Percentiles rank a stretch among this genome's conserved stretches.
Conservation (phyloP, 2,888 invertebrate genomes). For the Agrotis exclamationis region DNA sequence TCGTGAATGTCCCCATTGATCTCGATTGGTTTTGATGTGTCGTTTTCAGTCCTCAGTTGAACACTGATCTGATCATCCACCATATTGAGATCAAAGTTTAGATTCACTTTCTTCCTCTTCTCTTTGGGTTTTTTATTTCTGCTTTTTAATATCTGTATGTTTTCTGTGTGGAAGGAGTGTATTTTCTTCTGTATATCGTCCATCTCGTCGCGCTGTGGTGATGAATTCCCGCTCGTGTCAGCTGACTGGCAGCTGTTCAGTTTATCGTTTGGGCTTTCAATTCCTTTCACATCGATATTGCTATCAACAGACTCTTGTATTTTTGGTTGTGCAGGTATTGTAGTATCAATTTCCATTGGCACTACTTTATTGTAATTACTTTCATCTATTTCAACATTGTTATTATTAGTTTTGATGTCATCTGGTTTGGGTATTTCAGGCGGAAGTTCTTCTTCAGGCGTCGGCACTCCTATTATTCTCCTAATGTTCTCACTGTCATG, state of each 20-base stretch:
- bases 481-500: conserved; percentile 85
- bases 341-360: conserved; percentile 88
- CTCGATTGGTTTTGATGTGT: conserved; percentile 74
- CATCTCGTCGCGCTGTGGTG: conserved; percentile 90
- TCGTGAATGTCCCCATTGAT: conserved; percentile 84
- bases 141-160: conserved; percentile 91
- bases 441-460: conserved; percentile 82
- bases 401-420: conserved; percentile 81
- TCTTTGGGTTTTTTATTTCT: conserved; percentile 91
- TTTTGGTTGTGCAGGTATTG: conserved; percentile 81
- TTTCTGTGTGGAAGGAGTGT: conserved; percentile 92
- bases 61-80: conserved; percentile 89
- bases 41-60: conserved; percentile 84
- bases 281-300: conserved; percentile 75
- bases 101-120: conserved; percentile 89
- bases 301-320: conserved; percentile 80
- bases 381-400: conserved; percentile 83
- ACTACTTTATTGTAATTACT: conserved; percentile 84
- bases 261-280: conserved; percentile 84
- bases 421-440: conserved; percentile 79
- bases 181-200: conserved; percentile 92
- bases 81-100: conserved; percentile 90
- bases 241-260: conserved; percentile 84
- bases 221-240: conserved; percentile 88
- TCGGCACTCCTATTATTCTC: conserved; percentile 86